Evolutionary conservation across 2,113 vertebrate genomes (phyloP), one percentile per base, ranked within the genome.

Genomic region (Progne subis): DNA sequence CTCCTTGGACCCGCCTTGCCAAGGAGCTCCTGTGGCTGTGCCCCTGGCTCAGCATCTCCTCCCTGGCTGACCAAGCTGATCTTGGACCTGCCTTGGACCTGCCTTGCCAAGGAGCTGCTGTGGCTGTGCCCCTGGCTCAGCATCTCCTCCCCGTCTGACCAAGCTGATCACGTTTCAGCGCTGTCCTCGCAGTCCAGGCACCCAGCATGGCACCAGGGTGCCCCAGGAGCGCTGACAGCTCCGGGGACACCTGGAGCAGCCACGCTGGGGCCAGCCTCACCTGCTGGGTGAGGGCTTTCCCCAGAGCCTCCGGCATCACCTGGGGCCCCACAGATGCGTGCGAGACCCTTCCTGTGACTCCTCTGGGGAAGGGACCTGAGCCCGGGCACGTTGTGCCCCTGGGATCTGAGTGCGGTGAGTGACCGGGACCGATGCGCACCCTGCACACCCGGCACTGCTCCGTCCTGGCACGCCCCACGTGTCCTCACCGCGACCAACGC

Each of bases 261-360:
- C 46, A 44, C 2, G 1, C 8, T 0, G 77, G 53, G 29, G 63
- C 17, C 67, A 23, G 60, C 60, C 46, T 16, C 3, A 2, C 8
- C 43, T 11, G 21, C 67, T 14, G 64, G 18, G 47, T 0, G 0
- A 46, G 37, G 63, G 12, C 1, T 4, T 47, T 52, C 43, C 67
- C 50, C 2, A 19, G 34, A 41, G 20, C 2, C 2, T 2, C 21
- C 0, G 2, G 21, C 25, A 9, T 3, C 1, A 0, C 47, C 2
- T n/a, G 5, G 3, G 44, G 43, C 32, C 47, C 21, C 1, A 5
- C 0, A 18, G 29, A 15, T 0, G 1, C 0, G 5, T 6, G 11
- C 0, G 5, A 34, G 60, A 41, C 31, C 52, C 29, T 2, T 72
- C 44, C 83, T 21, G 56, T 5, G 43, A 21, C 11, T 32, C 9